A percentile compares a stretch with the other conserved stretches of the same genome.
These are phyloP conservation scores for Montipora cactus DNA, from an alignment of 64 coral and sea anemone species.

Conservation along the genomic window DNA sequence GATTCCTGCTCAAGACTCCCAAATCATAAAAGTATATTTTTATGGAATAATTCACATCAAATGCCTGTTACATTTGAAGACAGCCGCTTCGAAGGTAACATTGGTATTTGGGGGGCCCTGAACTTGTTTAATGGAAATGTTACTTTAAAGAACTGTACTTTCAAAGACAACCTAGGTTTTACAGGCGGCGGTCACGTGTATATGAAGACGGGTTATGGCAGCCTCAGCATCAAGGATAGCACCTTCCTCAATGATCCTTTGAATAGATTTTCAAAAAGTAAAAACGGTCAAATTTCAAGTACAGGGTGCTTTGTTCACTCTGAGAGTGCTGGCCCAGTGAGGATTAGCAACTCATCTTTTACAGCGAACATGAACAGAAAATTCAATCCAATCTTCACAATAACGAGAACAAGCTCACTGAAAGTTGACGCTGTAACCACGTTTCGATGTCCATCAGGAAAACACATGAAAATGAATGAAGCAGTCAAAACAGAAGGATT, in stretches of 20 bases:
- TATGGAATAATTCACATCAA: background rate
- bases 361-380: background rate
- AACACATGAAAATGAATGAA: background rate
- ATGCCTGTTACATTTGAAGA: conserved; percentile 5
- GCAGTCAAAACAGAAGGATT: background rate
- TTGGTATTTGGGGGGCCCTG: background rate
- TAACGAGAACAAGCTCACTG: conserved; percentile 1
- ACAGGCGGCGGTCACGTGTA: conserved; percentile 13
- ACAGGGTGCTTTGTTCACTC: conserved; percentile 14
- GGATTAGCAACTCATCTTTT: conserved; percentile 40
- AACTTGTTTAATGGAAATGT: conserved; percentile 33
- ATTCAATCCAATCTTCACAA: conserved; percentile 8
- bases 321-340: conserved; percentile 10
- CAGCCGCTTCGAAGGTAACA: background rate
- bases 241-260: conserved; percentile 10
- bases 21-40: background rate
- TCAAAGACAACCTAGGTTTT: conserved; percentile 40
- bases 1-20: background rate
- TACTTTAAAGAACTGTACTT: conserved; percentile 34
- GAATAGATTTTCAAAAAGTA: too few species aligned
- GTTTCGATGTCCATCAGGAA: conserved; percentile 22
- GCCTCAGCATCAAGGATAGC: conserved; percentile 18
- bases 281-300: background rate
- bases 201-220: conserved; percentile 22
- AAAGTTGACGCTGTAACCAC: background rate